Conservation (phyloP, 2,888 invertebrate species). For the Lymantria dispar region DNA sequence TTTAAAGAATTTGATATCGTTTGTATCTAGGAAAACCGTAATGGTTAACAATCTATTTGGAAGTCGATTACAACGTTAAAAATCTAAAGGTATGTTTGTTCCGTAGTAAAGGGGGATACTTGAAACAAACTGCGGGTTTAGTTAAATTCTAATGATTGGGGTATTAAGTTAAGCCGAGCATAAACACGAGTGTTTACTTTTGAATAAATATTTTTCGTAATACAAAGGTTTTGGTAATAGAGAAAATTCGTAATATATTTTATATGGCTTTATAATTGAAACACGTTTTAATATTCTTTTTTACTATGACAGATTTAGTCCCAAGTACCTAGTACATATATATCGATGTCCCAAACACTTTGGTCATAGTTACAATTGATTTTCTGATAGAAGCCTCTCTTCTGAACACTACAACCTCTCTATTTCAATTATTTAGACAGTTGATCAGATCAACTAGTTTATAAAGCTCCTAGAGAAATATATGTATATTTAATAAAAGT, state of each 20-base stretch:
- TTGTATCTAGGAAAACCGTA: constrained; percentile 3
- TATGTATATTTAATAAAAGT: too few species aligned
- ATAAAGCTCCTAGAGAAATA: too few species aligned
- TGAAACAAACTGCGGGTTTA: constrained; percentile 49
- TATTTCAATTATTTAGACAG: too few species aligned
- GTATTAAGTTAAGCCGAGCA: constrained; percentile 48
- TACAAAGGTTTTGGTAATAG: constrained; percentile 11
- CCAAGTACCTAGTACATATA: too few species aligned
- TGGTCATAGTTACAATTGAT: too few species aligned
- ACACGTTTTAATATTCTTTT: too few species aligned
- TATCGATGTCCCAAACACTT: too few species aligned
- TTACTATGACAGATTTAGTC: too few species aligned
- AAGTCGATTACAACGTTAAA: not conserved
- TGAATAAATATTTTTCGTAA: constrained; percentile 12
- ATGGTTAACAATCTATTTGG: constrained; percentile 9
- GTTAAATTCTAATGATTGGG: constrained; percentile 53
- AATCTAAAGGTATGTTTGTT: not conserved
- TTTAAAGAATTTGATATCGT: accelerated
- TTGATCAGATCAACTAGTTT: too few species aligned
- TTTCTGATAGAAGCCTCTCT: too few species aligned
- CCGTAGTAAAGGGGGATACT: constrained; percentile 31
- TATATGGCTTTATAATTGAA: too few species aligned
- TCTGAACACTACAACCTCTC: too few species aligned
- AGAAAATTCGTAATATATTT: constrained; percentile 10
- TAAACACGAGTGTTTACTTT: constrained; percentile 33